phyloP scores from a whole-genome alignment of 2,797 vertebrate genomes.

The Holocentrus rufus region DNA sequence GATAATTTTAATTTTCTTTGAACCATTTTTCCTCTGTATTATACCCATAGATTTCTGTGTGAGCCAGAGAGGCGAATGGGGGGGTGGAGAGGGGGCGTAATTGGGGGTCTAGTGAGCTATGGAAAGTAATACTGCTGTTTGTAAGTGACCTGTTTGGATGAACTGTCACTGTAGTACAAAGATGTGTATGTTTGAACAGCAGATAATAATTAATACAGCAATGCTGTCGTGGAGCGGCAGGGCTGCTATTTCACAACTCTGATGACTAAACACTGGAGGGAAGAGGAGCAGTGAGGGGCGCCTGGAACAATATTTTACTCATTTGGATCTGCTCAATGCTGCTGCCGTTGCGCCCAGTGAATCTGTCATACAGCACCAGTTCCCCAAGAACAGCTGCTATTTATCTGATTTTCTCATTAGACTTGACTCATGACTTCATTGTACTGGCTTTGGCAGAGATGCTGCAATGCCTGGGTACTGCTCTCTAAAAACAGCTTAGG shows the following conservation, averaged over 20 bases:
- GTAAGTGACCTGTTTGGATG: constrained; percentile 94
- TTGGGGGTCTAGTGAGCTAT: constrained; percentile 80
- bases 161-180: constrained; percentile 94
- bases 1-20: constrained; percentile 79
- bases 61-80: constrained; percentile 78
- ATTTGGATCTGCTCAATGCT: constrained; percentile 82
- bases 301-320: constrained; percentile 91
- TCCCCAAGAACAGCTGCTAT: constrained; percentile 82
- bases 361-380: constrained; percentile 82
- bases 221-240: constrained; percentile 84
- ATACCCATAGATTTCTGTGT: constrained; percentile 75
- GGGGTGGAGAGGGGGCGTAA: constrained; percentile 46
- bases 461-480: constrained; percentile 60
- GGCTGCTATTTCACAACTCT: constrained; percentile 87
- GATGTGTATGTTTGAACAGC: constrained; percentile 90
- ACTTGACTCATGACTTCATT: constrained; percentile 85
- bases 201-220: constrained; percentile 93
- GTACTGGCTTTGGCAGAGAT: constrained; percentile 78
- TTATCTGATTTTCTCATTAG: constrained; percentile 89
- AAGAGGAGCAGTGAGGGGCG: constrained; percentile 68
- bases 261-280: constrained; percentile 88
- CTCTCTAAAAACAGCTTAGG: constrained; percentile 61
- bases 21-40: constrained; percentile 69
- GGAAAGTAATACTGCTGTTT: constrained; percentile 87
- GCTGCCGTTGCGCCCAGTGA: constrained; percentile 84